Evolutionary conservation across 2,797 vertebrate genomes (phyloP).

Genomic region (Gambusia yucatana): DNA sequence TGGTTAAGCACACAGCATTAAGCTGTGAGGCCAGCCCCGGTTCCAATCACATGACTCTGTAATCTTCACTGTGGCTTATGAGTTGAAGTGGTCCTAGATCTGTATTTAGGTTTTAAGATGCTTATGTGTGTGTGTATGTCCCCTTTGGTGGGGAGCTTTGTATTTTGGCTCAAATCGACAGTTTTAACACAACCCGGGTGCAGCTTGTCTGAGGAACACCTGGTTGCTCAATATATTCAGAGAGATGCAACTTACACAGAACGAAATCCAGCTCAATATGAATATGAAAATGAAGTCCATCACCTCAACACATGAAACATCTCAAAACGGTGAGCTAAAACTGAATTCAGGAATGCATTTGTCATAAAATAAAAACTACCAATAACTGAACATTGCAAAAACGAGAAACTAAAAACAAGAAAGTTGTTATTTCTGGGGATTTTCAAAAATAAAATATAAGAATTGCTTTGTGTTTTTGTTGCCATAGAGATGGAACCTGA

Average conservation of each 20-base stretch:
- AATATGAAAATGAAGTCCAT: not conserved
- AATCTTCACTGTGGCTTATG: constrained; percentile 64
- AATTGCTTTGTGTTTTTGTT: not conserved
- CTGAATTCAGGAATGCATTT: not conserved
- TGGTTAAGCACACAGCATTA: constrained; percentile 38
- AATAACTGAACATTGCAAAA: not conserved
- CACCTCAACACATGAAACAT: not conserved
- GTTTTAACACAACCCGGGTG: constrained; percentile 8
- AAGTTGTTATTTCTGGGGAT: not conserved
- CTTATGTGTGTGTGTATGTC: constrained; percentile 47
- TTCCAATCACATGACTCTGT: constrained; percentile 67
- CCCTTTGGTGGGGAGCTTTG: constrained; percentile 22
- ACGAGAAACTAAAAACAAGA: not conserved
- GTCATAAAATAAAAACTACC: not conserved
- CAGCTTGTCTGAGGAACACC: not conserved
- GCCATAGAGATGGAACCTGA: constrained; percentile 64
- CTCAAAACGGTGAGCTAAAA: not conserved
- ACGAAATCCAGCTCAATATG: not conserved
- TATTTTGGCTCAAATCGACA: constrained; percentile 31
- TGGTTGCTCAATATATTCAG: not conserved
- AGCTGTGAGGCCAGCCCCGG: constrained; percentile 54
- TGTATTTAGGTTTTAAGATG: constrained; percentile 67
- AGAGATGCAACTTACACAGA: not conserved
- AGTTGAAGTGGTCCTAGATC: constrained; percentile 69
- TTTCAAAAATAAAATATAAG: not conserved